Evolutionary conservation across 2,888 invertebrate genomes (phyloP), one percentile per base, ranked within the genome.

Genomic region (Drosophila robusta): DNA sequence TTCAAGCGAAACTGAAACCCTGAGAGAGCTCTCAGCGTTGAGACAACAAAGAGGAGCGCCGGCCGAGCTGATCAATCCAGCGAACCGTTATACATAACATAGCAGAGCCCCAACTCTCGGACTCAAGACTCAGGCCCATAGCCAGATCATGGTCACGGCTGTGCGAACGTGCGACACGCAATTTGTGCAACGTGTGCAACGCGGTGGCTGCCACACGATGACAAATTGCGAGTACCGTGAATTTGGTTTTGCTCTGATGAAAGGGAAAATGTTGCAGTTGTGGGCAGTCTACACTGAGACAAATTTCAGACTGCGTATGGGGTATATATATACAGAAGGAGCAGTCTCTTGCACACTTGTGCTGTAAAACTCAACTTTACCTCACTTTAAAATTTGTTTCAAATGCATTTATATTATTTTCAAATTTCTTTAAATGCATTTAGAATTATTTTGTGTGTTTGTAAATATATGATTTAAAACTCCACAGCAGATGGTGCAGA

Each of bases 1-100:
- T 78, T 78, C 78, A 77, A 67, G 75, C 69, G 80, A 75, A 81
- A 79, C 78, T 77, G 78, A 80, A 77, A 80, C 80, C 78, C 65
- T 69, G 74, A 78, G 74, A 73, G 64, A 36, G 42, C 38, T 45
- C 12, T 18, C 38, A 36, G 46, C 8, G 29, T 9, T 8, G 2
- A 29, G 3, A 63, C 74, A 61, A 65, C 75, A 75, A 73, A 73
- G 74, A 38, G 56, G 11, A 62, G 62, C 78, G 62, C 78, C 73
- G 68, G 36, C 50, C 2, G 12, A 34, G 34, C 34, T 4, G 34
- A 34, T 34, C 18, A 3, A 34, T 34, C 34, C 29, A 18, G 22
- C 67, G 39, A 44, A 56, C 49, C 50, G 62, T 62, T 73, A 61
- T 67, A 38, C 8, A 29, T 45, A 62, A 46, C 29, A 29, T 34